Conservation (phyloP, 2,888 invertebrate genomes). For the Drosophila percnosoma region DNA sequence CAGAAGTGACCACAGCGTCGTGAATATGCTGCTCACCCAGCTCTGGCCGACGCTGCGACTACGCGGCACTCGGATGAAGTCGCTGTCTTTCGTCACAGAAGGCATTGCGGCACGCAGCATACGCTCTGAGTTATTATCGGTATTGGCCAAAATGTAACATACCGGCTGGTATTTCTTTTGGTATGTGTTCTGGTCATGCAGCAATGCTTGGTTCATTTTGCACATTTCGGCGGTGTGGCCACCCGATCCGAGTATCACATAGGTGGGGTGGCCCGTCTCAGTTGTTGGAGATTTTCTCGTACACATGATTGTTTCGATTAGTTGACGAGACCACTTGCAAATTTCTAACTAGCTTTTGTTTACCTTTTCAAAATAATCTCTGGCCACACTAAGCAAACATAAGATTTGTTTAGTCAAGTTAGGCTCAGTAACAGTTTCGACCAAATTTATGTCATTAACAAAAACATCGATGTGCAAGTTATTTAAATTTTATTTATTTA, state of each 20-base stretch:
- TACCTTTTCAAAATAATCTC: slow-evolving; percentile 9
- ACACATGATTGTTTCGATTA: slow-evolving; percentile 8
- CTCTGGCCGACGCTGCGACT: slow-evolving; percentile 95
- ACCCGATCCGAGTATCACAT: slow-evolving; percentile 84
- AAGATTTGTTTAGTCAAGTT: neutral
- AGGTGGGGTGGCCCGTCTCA: slow-evolving; percentile 58
- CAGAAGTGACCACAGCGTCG: slow-evolving; percentile 90
- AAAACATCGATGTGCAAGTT: neutral
- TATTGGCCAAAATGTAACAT: slow-evolving; percentile 91
- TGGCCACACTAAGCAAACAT: slow-evolving; percentile 8
- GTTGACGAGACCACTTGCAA: neutral
- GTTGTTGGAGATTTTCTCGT: neutral
- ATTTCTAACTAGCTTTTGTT: slow-evolving; percentile 10
- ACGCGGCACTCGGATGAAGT: slow-evolving; percentile 88
- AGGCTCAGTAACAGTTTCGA: neutral
- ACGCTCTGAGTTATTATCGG: slow-evolving; percentile 92
- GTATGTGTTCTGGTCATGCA: slow-evolving; percentile 29
- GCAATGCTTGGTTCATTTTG: slow-evolving; percentile 88
- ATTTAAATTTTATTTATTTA: neutral
- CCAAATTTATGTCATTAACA: neutral
- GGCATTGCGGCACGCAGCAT: slow-evolving; percentile 85
- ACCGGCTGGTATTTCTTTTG: slow-evolving; percentile 88
- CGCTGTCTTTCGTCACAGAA: slow-evolving; percentile 85
- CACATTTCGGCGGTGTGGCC: slow-evolving; percentile 97
- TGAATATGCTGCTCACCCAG: slow-evolving; percentile 91